Evolutionary conservation across 2,888 invertebrate genomes (phyloP).

Genomic region (Sesia bembeciformis): DNA sequence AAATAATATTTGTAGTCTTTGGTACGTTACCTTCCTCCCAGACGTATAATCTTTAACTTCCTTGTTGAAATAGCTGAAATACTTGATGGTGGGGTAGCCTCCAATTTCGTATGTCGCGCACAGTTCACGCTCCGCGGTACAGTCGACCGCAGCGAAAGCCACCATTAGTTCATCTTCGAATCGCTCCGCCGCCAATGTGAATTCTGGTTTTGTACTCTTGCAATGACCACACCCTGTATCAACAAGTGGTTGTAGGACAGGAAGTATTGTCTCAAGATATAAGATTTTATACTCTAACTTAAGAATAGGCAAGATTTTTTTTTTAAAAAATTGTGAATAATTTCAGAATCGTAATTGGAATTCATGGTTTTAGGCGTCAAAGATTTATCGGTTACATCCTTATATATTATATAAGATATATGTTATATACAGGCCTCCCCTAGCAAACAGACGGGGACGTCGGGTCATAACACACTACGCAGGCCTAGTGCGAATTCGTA

Average conservation of each 20-base stretch:
- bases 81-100: slow-evolving; percentile 91
- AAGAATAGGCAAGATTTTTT: too few relatives aligned
- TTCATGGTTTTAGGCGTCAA: background rate
- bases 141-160: slow-evolving; percentile 88
- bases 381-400: too few relatives aligned
- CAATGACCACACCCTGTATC: slow-evolving; percentile 91
- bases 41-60: slow-evolving; percentile 80
- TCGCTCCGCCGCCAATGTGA: slow-evolving; percentile 80
- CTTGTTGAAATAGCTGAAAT: slow-evolving; percentile 88
- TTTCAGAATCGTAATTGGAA: background rate
- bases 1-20: too few relatives aligned
- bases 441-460: too few relatives aligned
- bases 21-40: slow-evolving; percentile 77
- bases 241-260: too few relatives aligned
- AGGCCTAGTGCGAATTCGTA: too few relatives aligned
- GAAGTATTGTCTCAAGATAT: too few relatives aligned
- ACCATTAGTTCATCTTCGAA: slow-evolving; percentile 86
- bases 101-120: slow-evolving; percentile 82
- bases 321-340: background rate
- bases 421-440: too few relatives aligned
- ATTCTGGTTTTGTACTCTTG: slow-evolving; percentile 87
- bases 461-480: too few relatives aligned
- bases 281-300: too few relatives aligned
- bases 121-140: slow-evolving; percentile 76
- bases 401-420: too few relatives aligned